Evolutionary conservation across 2,888 invertebrate genomes (phyloP).

Genomic region (Leptinotarsa tumamoca): DNA sequence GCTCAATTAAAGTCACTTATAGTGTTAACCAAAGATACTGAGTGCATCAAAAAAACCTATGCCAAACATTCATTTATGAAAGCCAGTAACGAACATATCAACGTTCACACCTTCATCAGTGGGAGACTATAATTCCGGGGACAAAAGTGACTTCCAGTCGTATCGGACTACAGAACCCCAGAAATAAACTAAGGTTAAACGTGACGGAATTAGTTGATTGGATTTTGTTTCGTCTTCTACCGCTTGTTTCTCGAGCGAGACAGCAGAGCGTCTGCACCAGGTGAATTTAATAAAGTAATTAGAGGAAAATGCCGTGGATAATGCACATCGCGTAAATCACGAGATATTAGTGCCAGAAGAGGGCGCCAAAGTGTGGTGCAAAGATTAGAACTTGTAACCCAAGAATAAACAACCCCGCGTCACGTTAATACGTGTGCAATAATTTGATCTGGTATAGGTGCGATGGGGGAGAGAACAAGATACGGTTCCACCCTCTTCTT

Average conservation of each 20-base stretch:
- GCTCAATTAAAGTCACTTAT: too few relatives aligned
- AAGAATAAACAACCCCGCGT: conserved; percentile 59
- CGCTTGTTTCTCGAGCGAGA: conserved; percentile 1
- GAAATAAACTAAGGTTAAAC: not conserved
- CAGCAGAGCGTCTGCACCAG: conserved; percentile 6
- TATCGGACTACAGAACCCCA: not conserved
- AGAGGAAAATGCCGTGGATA: conserved; percentile 56
- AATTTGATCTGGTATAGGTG: conserved; percentile 18
- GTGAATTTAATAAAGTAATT: conserved; percentile 60
- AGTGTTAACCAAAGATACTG: too few relatives aligned
- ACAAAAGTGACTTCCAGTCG: too few relatives aligned
- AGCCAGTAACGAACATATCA: too few relatives aligned
- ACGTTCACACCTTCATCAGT: too few relatives aligned
- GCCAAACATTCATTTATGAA: too few relatives aligned
- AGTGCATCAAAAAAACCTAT: too few relatives aligned
- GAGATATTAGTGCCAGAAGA: conserved; percentile 58
- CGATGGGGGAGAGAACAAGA: not conserved
- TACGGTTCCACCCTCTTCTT: conserved; percentile 19
- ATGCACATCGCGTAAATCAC: conserved; percentile 59
- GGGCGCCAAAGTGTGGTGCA: conserved; percentile 52
- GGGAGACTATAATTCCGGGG: too few relatives aligned
- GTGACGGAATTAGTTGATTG: conserved; percentile 1
- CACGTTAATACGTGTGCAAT: conserved; percentile 37
- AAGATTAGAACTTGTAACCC: conserved; percentile 58
- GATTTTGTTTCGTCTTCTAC: conserved; percentile 9